phyloP scores from a whole-genome alignment of 1,140 invertebrate genomes.

The Brachionus angularis region DNA sequence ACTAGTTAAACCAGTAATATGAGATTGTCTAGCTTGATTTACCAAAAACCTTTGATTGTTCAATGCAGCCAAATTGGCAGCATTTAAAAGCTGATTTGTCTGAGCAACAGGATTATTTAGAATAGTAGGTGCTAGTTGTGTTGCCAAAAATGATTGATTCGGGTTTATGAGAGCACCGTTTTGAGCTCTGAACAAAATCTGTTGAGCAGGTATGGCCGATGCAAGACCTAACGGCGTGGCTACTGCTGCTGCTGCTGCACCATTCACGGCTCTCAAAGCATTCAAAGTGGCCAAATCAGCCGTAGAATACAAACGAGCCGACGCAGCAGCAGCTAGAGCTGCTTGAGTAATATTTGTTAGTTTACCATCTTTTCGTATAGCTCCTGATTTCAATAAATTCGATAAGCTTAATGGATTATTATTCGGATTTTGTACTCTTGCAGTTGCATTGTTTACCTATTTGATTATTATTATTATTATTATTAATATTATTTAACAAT shows the following conservation, averaged over 20 bases:
- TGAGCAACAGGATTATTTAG: not conserved
- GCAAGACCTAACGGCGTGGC: too few species aligned
- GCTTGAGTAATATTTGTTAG: too few species aligned
- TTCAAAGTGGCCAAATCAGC: conserved; percentile 23
- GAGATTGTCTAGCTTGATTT: too few species aligned
- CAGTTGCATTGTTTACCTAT: conserved; percentile 38
- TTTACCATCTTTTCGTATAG: conserved; percentile 22
- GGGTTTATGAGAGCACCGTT: conserved; percentile 21
- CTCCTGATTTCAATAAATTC: not conserved
- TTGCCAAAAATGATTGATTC: not conserved
- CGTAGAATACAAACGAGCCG: not conserved
- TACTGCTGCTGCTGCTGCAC: too few species aligned
- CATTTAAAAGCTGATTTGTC: not conserved
- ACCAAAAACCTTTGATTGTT: too few species aligned
- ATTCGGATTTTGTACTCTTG: conserved; percentile 37
- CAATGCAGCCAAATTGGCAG: not conserved
- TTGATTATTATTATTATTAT: not conserved
- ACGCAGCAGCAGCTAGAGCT: not conserved
- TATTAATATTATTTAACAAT: too few species aligned
- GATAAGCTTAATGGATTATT: conserved; percentile 18
- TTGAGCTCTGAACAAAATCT: not conserved
- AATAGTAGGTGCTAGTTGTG: not conserved
- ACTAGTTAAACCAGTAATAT: too few species aligned
- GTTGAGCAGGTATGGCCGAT: not conserved
- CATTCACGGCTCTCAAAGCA: not conserved